phyloP scores from a whole-genome alignment of 1,140 invertebrate species.

The Eriosoma lanigerum region DNA sequence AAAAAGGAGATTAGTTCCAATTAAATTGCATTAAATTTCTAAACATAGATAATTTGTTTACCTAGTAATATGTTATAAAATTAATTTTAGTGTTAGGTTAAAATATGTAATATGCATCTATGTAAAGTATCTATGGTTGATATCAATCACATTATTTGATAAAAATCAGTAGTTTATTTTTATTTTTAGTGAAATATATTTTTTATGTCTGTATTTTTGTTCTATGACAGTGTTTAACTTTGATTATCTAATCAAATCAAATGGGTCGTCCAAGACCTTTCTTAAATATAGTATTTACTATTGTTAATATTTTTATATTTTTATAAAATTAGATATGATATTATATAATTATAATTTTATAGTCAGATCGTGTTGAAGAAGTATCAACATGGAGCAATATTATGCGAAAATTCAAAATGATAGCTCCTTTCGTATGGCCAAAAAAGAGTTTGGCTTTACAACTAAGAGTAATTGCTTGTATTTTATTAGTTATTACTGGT shows the following conservation, averaged over 20 bases:
- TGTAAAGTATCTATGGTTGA: conserved; percentile 7
- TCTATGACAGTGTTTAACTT: background rate
- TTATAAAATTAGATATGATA: background rate
- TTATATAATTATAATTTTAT: conserved; percentile 16
- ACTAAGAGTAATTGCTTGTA: conserved; percentile 79
- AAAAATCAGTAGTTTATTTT: background rate
- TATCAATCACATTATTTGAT: background rate
- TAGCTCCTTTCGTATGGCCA: conserved; percentile 94
- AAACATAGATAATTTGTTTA: no score
- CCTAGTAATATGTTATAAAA: no score
- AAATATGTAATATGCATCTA: background rate
- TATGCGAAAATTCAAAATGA: conserved; percentile 74
- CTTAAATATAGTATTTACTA: background rate
- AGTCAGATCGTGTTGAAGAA: conserved; percentile 50
- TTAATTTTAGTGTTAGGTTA: background rate
- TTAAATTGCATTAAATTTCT: no score
- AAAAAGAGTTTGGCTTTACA: conserved; percentile 77
- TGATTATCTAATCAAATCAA: background rate
- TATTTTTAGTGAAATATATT: background rate
- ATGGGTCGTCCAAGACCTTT: conserved; percentile 40
- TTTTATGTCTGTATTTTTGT: background rate
- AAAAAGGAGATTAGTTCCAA: no score
- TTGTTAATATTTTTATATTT: background rate
- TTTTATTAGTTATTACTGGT: conserved; percentile 74
- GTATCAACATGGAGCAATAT: conserved; percentile 77